Percentiles rank a stretch among this genome's conserved stretches.
Evolutionary conservation across 1,140 invertebrate genomes (phyloP).

Genomic region (Zaprionus taronus): DNA sequence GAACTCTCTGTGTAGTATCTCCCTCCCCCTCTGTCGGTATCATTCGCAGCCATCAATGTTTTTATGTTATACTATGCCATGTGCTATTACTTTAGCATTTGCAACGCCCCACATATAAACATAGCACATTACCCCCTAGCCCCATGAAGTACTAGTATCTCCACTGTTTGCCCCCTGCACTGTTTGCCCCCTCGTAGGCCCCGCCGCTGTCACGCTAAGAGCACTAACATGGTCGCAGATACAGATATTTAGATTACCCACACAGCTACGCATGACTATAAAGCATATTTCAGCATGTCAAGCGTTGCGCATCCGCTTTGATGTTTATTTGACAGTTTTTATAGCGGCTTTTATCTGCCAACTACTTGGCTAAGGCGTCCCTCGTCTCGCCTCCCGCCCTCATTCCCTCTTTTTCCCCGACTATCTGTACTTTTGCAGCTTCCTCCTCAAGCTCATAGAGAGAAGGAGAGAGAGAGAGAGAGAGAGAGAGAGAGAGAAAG

Average conservation of each 20-base stretch:
- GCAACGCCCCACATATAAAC: constrained; percentile 55
- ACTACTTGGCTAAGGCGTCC: constrained; percentile 65
- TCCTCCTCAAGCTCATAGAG: constrained; percentile 13
- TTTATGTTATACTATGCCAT: constrained; percentile 69
- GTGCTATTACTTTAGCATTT: constrained; percentile 81
- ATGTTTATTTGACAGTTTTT: constrained; percentile 84
- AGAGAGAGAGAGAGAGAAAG: constrained; percentile 12
- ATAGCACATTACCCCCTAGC: constrained; percentile 32
- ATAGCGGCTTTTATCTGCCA: constrained; percentile 83
- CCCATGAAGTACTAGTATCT: not conserved
- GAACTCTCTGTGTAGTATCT: constrained; percentile 19
- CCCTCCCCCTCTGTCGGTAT: constrained; percentile 40
- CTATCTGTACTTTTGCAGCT: constrained; percentile 25
- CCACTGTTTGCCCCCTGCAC: not conserved
- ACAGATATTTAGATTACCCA: constrained; percentile 34
- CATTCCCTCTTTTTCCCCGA: not conserved
- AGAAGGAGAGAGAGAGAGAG: constrained; percentile 5
- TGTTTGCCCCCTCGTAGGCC: constrained; percentile 10
- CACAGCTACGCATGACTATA: constrained; percentile 77
- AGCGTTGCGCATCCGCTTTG: constrained; percentile 83
- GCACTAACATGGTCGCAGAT: constrained; percentile 50
- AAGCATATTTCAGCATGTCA: constrained; percentile 84
- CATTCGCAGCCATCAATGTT: constrained; percentile 76
- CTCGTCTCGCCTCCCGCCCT: not conserved
- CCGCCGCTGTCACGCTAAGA: constrained; percentile 39